Evolutionary conservation across 2,113 vertebrate genomes (phyloP).

Genomic region (Peromyscus maniculatus): DNA sequence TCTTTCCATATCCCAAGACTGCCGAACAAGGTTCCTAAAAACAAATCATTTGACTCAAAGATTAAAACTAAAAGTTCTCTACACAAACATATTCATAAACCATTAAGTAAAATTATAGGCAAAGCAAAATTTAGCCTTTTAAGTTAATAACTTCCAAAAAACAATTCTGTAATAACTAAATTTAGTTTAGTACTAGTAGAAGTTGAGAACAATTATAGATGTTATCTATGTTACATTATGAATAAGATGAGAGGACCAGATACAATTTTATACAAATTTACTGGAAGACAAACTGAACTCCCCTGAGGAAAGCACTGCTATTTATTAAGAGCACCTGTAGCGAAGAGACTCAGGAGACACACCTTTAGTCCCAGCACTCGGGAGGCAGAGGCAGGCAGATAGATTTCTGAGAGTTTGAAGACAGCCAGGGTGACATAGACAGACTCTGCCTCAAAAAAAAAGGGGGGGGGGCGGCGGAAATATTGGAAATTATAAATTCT

Average conservation of each 20-base stretch:
- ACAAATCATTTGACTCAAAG: constrained; percentile 23
- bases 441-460: neutral
- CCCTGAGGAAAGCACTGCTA: neutral
- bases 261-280: constrained; percentile 39
- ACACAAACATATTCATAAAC: constrained; percentile 47
- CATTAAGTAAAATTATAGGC: neutral
- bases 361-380: neutral
- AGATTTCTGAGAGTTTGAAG: neutral
- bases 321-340: constrained; percentile 29
- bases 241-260: neutral
- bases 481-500: neutral
- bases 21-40: constrained; percentile 96
- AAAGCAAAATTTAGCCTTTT: constrained; percentile 56
- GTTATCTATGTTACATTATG: neutral
- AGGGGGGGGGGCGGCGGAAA: neutral
- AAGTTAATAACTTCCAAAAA: constrained; percentile 29
- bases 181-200: neutral
- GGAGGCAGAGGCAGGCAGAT: neutral
- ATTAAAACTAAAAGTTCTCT: constrained; percentile 45
- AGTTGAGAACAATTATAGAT: neutral
- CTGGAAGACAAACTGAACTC: neutral
- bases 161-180: neutral
- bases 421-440: neutral
- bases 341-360: neutral
- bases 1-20: constrained; percentile 93